Conservation (phyloP, 2,888 invertebrate genomes). For the Drosophila limbata region DNA sequence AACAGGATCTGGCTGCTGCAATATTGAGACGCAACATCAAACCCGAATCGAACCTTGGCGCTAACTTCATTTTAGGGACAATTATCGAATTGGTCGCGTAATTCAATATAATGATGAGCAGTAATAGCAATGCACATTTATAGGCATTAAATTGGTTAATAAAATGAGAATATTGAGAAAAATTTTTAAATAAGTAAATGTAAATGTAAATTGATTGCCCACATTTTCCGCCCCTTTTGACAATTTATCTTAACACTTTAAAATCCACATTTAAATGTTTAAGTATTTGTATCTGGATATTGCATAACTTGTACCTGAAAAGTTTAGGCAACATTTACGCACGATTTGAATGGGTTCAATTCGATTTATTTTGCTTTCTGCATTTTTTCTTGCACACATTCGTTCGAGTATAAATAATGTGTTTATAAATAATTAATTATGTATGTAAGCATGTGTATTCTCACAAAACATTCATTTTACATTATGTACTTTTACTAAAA, state of each 20-base stretch:
- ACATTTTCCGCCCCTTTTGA: constrained; percentile 59
- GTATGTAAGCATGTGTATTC: constrained; percentile 68
- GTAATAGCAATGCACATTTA: constrained; percentile 65
- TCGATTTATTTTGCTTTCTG: constrained; percentile 42
- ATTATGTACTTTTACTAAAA: constrained; percentile 63
- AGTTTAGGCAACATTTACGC: constrained; percentile 19
- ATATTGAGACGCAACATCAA: constrained; percentile 93
- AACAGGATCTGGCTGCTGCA: constrained; percentile 94
- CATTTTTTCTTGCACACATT: constrained; percentile 41
- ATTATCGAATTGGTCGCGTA: constrained; percentile 45
- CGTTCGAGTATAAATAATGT: constrained; percentile 64
- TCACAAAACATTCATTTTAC: constrained; percentile 68
- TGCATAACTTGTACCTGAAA: constrained; percentile 54
- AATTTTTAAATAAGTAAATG: constrained; percentile 56
- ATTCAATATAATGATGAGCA: constrained; percentile 54
- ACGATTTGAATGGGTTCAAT: constrained; percentile 15
- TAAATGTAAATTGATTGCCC: constrained; percentile 62
- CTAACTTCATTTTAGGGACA: constrained; percentile 35
- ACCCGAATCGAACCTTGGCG: constrained; percentile 81
- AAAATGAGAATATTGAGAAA: constrained; percentile 34
- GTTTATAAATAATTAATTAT: constrained; percentile 66
- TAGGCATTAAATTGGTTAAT: constrained; percentile 79
- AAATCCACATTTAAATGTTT: constrained; percentile 42
- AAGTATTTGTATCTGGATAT: constrained; percentile 60
- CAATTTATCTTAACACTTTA: constrained; percentile 33